phyloP scores from a whole-genome alignment of 1,140 invertebrate species.

The Sweltsa coloradensis region DNA sequence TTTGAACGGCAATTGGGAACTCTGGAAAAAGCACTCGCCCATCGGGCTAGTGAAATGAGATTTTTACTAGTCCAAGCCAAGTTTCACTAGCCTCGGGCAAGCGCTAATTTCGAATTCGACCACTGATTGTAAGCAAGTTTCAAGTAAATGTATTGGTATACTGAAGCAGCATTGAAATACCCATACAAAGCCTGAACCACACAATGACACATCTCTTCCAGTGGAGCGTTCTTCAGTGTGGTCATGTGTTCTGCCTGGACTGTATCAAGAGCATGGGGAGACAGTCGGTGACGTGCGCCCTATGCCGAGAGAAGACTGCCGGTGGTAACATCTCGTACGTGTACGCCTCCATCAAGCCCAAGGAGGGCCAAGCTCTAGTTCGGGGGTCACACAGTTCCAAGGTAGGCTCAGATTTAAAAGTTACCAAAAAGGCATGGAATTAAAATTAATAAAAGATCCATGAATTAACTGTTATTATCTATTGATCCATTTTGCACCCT shows the following conservation, averaged over 20 bases:
- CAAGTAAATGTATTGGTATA: too few relatives aligned
- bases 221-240: conserved; percentile 56
- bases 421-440: too few relatives aligned
- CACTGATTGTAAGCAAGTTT: too few relatives aligned
- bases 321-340: conserved; percentile 45
- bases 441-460: too few relatives aligned
- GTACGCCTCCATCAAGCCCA: conserved; percentile 28
- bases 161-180: background rate
- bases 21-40: too few relatives aligned
- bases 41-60: too few relatives aligned
- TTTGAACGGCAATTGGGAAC: too few relatives aligned
- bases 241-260: conserved; percentile 51
- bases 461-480: too few relatives aligned
- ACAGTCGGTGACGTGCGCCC: conserved; percentile 37
- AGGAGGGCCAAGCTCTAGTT: conserved; percentile 22
- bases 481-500: too few relatives aligned
- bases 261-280: conserved; percentile 37
- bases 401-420: conserved; percentile 50
- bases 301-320: conserved; percentile 47
- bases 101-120: too few relatives aligned
- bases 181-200: background rate
- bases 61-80: too few relatives aligned
- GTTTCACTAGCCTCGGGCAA: too few relatives aligned
- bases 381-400: conserved; percentile 16
- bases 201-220: conserved; percentile 21